Evolutionary conservation across 2,113 vertebrate genomes (phyloP).

Genomic region (Todiramphus saurophagus): DNA sequence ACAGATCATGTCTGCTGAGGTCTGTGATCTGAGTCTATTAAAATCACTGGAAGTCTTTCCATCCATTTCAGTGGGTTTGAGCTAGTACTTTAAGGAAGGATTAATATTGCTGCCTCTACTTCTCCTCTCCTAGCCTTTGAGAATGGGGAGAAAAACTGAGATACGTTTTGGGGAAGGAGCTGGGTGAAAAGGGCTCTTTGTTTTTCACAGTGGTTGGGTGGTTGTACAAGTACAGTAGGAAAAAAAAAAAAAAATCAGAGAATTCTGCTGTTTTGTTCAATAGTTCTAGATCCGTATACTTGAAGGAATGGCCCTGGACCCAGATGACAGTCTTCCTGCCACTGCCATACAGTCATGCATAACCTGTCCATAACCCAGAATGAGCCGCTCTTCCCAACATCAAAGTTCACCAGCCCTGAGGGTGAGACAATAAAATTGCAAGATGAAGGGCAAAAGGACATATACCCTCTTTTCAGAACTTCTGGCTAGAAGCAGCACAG

Average conservation of each 20-base stretch:
- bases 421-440: neutral
- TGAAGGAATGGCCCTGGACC: neutral
- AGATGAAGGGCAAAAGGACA: neutral
- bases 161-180: neutral
- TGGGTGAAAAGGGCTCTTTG: neutral
- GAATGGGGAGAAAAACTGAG: neutral
- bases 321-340: neutral
- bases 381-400: neutral
- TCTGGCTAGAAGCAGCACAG: neutral
- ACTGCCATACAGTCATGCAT: rapidly evolving
- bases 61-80: neutral
- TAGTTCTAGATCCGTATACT: neutral
- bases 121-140: neutral
- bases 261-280: neutral
- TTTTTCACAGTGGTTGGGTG: neutral
- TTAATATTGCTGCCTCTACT: neutral
- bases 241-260: neutral
- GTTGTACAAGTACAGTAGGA: neutral
- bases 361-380: neutral
- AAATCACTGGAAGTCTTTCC: neutral
- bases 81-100: neutral
- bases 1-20: neutral
- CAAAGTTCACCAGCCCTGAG: neutral
- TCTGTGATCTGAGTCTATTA: neutral
- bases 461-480: neutral